Evolutionary conservation across 2,888 invertebrate species (phyloP).

Genomic region (Polyploca ridens): DNA sequence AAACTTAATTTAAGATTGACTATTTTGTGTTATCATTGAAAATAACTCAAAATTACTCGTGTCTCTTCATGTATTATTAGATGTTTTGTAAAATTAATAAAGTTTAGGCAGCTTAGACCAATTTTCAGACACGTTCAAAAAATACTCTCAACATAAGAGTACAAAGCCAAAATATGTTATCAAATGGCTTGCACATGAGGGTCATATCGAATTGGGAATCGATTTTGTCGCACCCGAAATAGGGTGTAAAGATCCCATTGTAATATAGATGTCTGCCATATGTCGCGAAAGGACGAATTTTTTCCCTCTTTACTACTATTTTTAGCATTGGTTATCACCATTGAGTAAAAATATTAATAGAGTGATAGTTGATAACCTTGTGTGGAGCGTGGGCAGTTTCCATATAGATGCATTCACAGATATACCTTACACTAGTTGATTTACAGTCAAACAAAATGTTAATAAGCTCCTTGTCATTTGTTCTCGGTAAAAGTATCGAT

Average conservation of each 20-base stretch:
- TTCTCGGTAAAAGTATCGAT: no score
- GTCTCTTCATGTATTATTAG: no score
- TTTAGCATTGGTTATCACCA: conserved; percentile 25
- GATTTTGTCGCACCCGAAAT: conserved; percentile 81
- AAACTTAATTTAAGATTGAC: not conserved
- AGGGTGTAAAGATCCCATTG: conserved; percentile 80
- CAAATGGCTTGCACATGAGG: conserved; percentile 69
- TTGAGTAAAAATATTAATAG: no score
- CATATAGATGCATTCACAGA: no score
- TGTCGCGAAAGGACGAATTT: conserved; percentile 58
- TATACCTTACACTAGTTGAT: no score
- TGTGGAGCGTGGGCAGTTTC: no score
- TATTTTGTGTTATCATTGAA: no score
- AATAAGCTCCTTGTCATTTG: no score
- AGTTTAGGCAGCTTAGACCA: not conserved
- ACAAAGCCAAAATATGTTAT: conserved; percentile 51
- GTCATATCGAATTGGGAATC: conserved; percentile 81
- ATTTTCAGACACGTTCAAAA: not conserved
- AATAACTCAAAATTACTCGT: no score
- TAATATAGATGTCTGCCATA: conserved; percentile 79
- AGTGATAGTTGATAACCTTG: no score
- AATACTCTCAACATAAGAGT: conserved; percentile 14
- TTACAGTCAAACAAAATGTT: no score
- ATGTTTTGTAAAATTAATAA: no score
- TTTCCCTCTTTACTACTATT: conserved; percentile 42